Evolutionary conservation across 1,140 invertebrate genomes (phyloP), one percentile per base, ranked within the genome.

Genomic region (Antheraea mylitta): DNA sequence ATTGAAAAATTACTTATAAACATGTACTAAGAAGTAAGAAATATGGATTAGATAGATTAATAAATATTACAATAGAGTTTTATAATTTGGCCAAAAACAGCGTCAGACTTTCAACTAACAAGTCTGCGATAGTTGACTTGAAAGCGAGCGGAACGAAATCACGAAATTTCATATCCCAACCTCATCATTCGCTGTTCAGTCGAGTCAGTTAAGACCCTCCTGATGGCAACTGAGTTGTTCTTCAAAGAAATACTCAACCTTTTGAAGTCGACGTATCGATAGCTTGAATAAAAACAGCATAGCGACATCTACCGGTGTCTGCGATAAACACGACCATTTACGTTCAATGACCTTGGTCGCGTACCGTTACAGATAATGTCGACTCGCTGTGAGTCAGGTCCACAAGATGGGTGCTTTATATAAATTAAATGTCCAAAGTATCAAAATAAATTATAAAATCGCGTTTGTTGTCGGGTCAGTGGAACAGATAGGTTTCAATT

Each of bases 101-200:
- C 86, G 84, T 86, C 86, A 88, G 86, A 64, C 75, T 68, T 73
- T 86, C 86, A 38, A 80, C 82, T 61, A 72, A 67, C 68, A 78
- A 70, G 75, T 88, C 84, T 86, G 86, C 84, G 83, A 86, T 88
- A 86, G 86, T 79, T 86, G 85, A 88, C 75, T 68, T 78, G 59
- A 62, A 68, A 72, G 81, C 61, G 86, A 86, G 86, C 70, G 84
- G 80, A 77, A 36, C 76, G 48, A 75, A 88, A 88, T 88, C 86
- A 88, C 71, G 45, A 53, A 78, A 72, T 86, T 74, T 83, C 80
- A 84, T 85, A 71, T 83, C 84, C n/a, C 68, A 45, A 77, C 19
- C 30, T 82, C 85, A 85, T 85, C 85, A 87, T 69, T 76, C 80
- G 77, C 80, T 81, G 80, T 81, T 79, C 80, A 81, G 80, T 81